phyloP scores from a whole-genome alignment of 2,797 vertebrate species.

The Spinibarbus caldwelli region DNA sequence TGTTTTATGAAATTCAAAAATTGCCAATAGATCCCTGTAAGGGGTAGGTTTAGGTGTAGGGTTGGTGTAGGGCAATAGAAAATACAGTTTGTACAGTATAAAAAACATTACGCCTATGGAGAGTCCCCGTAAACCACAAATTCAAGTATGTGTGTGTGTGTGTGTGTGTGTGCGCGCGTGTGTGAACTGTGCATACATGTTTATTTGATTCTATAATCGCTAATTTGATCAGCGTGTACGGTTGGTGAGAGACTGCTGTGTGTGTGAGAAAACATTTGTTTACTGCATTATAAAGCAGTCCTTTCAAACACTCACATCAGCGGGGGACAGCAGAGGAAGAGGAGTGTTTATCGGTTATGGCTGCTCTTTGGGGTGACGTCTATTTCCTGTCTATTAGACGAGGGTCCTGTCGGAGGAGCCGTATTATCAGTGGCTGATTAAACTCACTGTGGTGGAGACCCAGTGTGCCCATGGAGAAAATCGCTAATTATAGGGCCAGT shows the following conservation, averaged over 20 bases:
- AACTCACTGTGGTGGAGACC: constrained; percentile 21
- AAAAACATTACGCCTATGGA: too few species aligned
- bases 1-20: too few species aligned
- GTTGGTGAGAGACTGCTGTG: background rate
- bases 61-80: too few species aligned
- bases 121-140: too few species aligned
- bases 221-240: constrained; percentile 16
- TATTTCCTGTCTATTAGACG: constrained; percentile 11
- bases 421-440: constrained; percentile 35
- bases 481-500: constrained; percentile 23
- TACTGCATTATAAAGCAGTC: constrained; percentile 3
- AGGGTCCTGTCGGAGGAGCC: background rate
- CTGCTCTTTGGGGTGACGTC: constrained; percentile 2
- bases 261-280: constrained; percentile 12
- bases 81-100: too few species aligned
- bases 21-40: too few species aligned
- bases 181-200: too few species aligned
- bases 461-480: constrained; percentile 36
- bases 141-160: constrained; percentile 47
- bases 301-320: background rate
- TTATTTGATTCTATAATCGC: background rate
- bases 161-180: too few species aligned
- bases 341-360: background rate
- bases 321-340: background rate
- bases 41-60: too few species aligned